A percentile compares a stretch with the other conserved stretches of the same genome.
Conservation (phyloP, 2,888 invertebrate genomes). For the Spatulosminthurus flaviceps region DNA sequence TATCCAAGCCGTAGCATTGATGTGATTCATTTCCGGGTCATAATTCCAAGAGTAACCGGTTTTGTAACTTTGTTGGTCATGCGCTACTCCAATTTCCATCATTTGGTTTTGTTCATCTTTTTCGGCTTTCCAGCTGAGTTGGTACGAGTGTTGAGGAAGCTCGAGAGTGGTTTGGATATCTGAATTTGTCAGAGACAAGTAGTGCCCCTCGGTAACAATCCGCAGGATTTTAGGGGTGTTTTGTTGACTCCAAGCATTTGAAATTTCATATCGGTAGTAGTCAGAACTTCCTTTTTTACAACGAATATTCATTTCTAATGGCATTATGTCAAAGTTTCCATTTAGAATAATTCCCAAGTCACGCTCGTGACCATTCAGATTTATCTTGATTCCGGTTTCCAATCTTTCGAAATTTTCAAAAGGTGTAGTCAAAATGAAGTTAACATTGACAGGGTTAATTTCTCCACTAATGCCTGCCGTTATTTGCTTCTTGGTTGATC, state of each 20-base stretch:
- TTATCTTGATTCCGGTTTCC: constrained; percentile 30
- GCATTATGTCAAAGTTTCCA: constrained; percentile 37
- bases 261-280: constrained; percentile 29
- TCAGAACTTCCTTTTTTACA: neutral
- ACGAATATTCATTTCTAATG: constrained; percentile 21
- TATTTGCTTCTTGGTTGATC: neutral
- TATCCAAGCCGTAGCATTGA: constrained; percentile 11
- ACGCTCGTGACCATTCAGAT: neutral
- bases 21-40: neutral
- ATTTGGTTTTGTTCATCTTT: constrained; percentile 34
- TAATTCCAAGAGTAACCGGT: constrained; percentile 30
- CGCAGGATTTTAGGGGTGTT: neutral
- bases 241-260: constrained; percentile 7
- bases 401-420: constrained; percentile 37
- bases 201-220: constrained; percentile 23
- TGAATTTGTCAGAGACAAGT: constrained; percentile 32
- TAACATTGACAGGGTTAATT: constrained; percentile 25
- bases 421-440: constrained; percentile 38
- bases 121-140: constrained; percentile 46
- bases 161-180: constrained; percentile 45
- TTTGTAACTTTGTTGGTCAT: constrained; percentile 24
- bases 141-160: constrained; percentile 44
- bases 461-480: constrained; percentile 19
- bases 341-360: constrained; percentile 36
- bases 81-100: neutral